These are phyloP conservation scores for Lasioglossum villosulum DNA, from an alignment of 2,888 invertebrate genomes.

Conservation along the genomic window DNA sequence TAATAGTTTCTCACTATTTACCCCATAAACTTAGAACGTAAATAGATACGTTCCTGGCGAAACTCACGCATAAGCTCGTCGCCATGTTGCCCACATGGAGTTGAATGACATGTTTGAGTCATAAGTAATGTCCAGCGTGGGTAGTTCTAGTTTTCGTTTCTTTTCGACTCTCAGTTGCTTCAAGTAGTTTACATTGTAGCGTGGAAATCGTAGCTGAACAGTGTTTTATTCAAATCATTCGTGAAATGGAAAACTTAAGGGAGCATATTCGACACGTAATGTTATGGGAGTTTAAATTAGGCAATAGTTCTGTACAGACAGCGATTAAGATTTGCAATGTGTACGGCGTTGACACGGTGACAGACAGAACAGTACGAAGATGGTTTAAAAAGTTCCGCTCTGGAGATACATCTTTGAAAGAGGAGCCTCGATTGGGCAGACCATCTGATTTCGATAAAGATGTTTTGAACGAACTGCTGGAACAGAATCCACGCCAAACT, in stretches of 20 bases:
- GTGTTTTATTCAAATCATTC: background rate
- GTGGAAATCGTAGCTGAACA: background rate
- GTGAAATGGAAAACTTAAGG: slow-evolving; percentile 2
- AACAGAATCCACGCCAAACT: slow-evolving; percentile 18
- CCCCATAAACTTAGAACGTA: too few relatives aligned
- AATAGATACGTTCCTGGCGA: too few relatives aligned
- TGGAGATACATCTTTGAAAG: background rate
- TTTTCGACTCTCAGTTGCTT: background rate
- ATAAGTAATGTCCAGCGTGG: slow-evolving; percentile 9
- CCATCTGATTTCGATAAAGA: slow-evolving; percentile 5
- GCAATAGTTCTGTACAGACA: slow-evolving; percentile 9
- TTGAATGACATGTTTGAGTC: background rate
- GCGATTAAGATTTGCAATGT: slow-evolving; percentile 5
- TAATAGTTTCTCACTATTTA: too few relatives aligned
- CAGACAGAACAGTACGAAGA: slow-evolving; percentile 10
- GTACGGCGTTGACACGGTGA: background rate
- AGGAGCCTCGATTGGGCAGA: slow-evolving; percentile 1
- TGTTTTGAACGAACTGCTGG: slow-evolving; percentile 9
- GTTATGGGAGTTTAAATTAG: slow-evolving; percentile 16
- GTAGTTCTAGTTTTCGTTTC: background rate
- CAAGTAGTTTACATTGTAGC: background rate
- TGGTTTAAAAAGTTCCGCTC: slow-evolving; percentile 17
- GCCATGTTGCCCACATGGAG: slow-evolving; percentile 5
- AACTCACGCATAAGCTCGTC: background rate
- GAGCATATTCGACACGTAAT: slow-evolving; percentile 10